Evolutionary conservation across 2,888 invertebrate species (phyloP), one percentile per base, ranked within the genome.

Genomic region (Helleia helle): DNA sequence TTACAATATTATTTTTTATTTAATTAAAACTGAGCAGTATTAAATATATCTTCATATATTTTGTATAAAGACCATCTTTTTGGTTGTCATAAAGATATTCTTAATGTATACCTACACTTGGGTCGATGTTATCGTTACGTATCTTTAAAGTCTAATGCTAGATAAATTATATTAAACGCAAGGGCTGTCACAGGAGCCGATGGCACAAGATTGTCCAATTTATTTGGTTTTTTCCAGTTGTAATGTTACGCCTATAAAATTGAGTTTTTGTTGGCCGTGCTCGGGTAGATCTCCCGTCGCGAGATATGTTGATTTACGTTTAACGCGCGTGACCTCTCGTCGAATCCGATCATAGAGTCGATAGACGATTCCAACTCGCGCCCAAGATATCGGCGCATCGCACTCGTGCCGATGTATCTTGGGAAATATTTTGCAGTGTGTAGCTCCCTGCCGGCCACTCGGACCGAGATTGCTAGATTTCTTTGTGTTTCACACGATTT

Each of bases 221-320:
- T 77, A 75, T 80, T 69, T 30, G 66, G 69, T 68, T 77, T 79
- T 74, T 69, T 65, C 63, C 60, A 67, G 56, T 81, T 83, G 70
- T 80, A 71, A 71, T 74, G 75, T 80, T 80, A 75, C 80, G 71
- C 67, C 74, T 62, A 77, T 80, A 81, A 81, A 80, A 77, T 69
- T 73, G 58, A 75, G 73, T 81, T 81, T 81, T 80, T 75, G 79
- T 79, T 71, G 73, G 75, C 61, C 62, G 65, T 69, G 69, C 72
- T 70, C 73, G 60, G 70, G 70, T 75, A 79, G 83, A 84, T 83
- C 77, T 76, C 83, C 80, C 79, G 80, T 75, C 73, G 83, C 60
- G 80, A 80, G 83, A 83, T 83, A 83, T 81, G 83, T 83, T 83
- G 84, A 83, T 84, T 84, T 84, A 84, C 83, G 83, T 80, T 81